Base-by-base conservation (phyloP, 1,140 invertebrate genomes). In the Drosophila auraria region DNA sequence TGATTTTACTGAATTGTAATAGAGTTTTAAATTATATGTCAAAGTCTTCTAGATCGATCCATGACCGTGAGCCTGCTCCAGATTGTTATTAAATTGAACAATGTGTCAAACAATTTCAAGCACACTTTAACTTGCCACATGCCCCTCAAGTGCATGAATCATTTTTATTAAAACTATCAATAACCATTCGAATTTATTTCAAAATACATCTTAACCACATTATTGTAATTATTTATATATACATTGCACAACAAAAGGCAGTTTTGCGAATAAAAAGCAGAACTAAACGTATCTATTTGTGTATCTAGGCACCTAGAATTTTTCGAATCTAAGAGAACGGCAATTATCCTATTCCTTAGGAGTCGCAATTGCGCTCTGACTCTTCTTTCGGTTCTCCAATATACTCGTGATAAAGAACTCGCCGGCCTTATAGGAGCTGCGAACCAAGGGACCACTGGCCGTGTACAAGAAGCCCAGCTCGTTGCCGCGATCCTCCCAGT, bases 351-450 rank as follows among this genome's bases (percentile, higher is more conserved):
- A 77, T 20, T 42, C 23, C 5, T 56, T 44, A 8, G 50, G 8
- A 5, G 30, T 8, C 27, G 25, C 9, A 7, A 15, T 30, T 20
- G 25, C 27, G 20, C n/a, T 40, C 25, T 71, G 50, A 15, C 30
- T 38, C 44, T 83, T 87, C 15, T 78, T 92, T 2, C 91, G 73
- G 57, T 95, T 95, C 79, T 95, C 95, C 40, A 98, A 91, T 75
- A 98, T 95, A 91, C 97, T 97, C 15, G 96, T 95, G 23, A 98
- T 96, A 91, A 98, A 98, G 93, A 97, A 97, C 94, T 98, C 98
- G 51, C 99, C 99, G 60, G 99, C 99, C 94, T 98, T 98, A 91
- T 99, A 99, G 0, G 98, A 99, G 63, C 98, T 99, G 30, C 99
- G 94, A 0, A 99, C 99, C 15, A 99, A 94, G 1, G 99, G 99